Conservation (phyloP, 2,888 invertebrate species). For the Augiades crinisus region DNA sequence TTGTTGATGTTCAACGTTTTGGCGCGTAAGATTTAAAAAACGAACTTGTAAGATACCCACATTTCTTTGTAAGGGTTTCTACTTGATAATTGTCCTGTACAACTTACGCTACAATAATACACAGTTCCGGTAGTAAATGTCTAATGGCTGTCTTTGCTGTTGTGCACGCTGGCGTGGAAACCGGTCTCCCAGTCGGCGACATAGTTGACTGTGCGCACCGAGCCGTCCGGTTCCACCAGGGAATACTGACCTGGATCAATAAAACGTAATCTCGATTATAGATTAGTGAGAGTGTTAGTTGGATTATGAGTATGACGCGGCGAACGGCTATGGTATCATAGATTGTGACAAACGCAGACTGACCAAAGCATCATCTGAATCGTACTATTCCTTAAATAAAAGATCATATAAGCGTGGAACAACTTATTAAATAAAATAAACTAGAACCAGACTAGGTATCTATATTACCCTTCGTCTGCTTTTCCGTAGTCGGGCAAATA, state of each 20-base stretch:
- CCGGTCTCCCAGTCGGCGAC: conserved; percentile 90
- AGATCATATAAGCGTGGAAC: no score
- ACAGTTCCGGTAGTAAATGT: conserved; percentile 13
- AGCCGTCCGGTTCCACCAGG: conserved; percentile 87
- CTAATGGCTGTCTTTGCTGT: conserved; percentile 81
- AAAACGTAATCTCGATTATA: conserved; percentile 21
- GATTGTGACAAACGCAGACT: no score
- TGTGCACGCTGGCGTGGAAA: conserved; percentile 87
- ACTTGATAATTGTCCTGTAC: background rate
- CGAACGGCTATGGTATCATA: no score
- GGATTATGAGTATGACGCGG: background rate
- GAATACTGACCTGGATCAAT: conserved; percentile 81
- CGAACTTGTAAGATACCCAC: background rate
- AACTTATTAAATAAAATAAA: no score
- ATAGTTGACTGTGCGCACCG: conserved; percentile 87
- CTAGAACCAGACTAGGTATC: no score
- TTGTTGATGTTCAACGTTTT: background rate
- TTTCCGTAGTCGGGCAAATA: no score
- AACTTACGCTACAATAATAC: conserved; percentile 14
- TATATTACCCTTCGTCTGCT: no score
- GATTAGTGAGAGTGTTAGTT: conserved; percentile 12
- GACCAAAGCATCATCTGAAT: no score
- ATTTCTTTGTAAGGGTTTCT: background rate
- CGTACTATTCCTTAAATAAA: no score
- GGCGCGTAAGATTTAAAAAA: no score